Conservation (phyloP, 2,888 invertebrate species). For the Tetanocera ferruginea region DNA sequence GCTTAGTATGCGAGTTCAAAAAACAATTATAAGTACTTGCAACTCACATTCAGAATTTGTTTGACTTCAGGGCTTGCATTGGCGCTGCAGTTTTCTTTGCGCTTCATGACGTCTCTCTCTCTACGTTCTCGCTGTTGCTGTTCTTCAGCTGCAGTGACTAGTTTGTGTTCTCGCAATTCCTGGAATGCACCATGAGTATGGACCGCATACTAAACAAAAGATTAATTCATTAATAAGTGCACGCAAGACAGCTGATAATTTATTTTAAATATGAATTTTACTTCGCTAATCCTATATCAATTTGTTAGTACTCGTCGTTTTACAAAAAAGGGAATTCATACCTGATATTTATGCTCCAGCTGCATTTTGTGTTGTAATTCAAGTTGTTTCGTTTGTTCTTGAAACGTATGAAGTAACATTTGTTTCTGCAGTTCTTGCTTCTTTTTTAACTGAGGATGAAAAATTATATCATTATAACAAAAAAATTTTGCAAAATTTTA, state of each 20-base stretch:
- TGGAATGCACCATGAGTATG: constrained; percentile 71
- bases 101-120: constrained; percentile 89
- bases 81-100: constrained; percentile 96
- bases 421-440: constrained; percentile 94
- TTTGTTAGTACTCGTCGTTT: neutral
- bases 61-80: constrained; percentile 97
- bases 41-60: constrained; percentile 87
- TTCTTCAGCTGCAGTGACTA: constrained; percentile 78
- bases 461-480: too few species aligned
- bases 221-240: constrained; percentile 53
- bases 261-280: neutral
- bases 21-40: neutral
- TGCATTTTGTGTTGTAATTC: constrained; percentile 93
- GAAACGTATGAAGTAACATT: constrained; percentile 90
- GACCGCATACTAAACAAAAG: constrained; percentile 70
- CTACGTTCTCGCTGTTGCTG: constrained; percentile 81
- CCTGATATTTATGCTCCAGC: constrained; percentile 89
- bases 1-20: neutral
- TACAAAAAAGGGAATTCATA: constrained; percentile 65
- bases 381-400: constrained; percentile 90
- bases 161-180: constrained; percentile 88
- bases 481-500: constrained; percentile 29
- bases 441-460: constrained; percentile 84
- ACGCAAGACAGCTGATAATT: neutral
- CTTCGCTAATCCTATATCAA: neutral